These are phyloP conservation scores for Andrena hattorfiana DNA, from an alignment of 2,888 invertebrate genomes.

Conservation along the genomic window DNA sequence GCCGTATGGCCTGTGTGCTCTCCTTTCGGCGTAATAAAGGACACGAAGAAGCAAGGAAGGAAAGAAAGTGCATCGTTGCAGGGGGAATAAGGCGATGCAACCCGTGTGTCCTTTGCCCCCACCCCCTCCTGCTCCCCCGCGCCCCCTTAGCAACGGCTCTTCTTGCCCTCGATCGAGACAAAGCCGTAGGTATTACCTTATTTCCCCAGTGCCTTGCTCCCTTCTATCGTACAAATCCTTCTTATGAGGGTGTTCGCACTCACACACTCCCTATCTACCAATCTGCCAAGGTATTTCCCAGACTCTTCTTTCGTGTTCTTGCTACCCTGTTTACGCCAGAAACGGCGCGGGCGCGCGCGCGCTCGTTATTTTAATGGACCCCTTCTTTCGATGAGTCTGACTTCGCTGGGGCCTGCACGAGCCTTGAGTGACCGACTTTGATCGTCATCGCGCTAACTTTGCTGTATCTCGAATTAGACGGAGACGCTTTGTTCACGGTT, in stretches of 20 bases:
- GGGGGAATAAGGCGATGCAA: slow-evolving; percentile 49
- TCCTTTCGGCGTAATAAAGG: slow-evolving; percentile 61
- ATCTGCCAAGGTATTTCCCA: slow-evolving; percentile 51
- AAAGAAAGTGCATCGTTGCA: slow-evolving; percentile 46
- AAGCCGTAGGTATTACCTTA: slow-evolving; percentile 82
- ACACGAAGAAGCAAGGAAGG: slow-evolving; percentile 21
- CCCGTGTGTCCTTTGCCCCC: slow-evolving; percentile 61
- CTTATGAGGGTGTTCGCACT: slow-evolving; percentile 69
- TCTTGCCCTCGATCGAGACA: slow-evolving; percentile 78
- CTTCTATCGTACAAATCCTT: slow-evolving; percentile 77
- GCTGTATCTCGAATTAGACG: background rate
- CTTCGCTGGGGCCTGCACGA: background rate
- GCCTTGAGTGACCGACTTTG: background rate
- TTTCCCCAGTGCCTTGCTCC: slow-evolving; percentile 79
- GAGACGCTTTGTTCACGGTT: too few species aligned
- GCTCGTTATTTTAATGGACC: slow-evolving; percentile 53
- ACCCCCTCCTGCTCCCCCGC: slow-evolving; percentile 28
- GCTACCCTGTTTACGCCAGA: slow-evolving; percentile 37
- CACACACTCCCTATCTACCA: slow-evolving; percentile 46
- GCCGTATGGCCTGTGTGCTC: slow-evolving; percentile 49
- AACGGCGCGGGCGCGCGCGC: slow-evolving; percentile 18
- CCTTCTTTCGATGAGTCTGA: background rate
- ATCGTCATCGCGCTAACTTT: background rate
- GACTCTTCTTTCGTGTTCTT: slow-evolving; percentile 33
- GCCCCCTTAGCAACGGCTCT: slow-evolving; percentile 63